Base-by-base conservation (phyloP, 2,113 vertebrate species). In the Plecotus auritus region DNA sequence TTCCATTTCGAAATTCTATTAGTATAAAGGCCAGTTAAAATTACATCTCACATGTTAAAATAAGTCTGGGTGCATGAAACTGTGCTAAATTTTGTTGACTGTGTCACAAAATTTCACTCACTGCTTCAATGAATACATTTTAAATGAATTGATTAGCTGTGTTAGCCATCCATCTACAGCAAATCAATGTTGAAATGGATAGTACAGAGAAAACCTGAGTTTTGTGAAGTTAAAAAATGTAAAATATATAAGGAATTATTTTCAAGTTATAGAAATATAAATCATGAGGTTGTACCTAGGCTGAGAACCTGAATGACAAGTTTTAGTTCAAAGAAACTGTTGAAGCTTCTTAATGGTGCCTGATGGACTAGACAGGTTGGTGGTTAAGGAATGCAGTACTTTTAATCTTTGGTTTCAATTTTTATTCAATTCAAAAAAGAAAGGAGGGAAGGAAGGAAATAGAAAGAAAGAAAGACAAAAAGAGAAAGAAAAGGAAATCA, bases 291-390 rank as follows among this genome's bases (percentile, higher is more conserved):
- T 0, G 67, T 86, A 51, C 74, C 35, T 93, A 70, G 66, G 90
- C 17, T 40, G 42, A 97, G 95, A 98, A 98, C 95, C 96, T 97
- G 95, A 94, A 94, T 54, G 85, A 64, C 95, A 95, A 95, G 95
- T 98, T 98, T 97, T 77, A 94, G 88, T 97, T 98, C 92, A 96
- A 97, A 97, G 97, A 96, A 98, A 98, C 89, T 90, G 94, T 94
- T 97, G 85, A 98, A 87, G 77, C 67, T 97, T 96, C 95, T 96
- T 96, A 98, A 97, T 96, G 96, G 97, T 97, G 78, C 96, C 95
- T 96, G 93, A 96, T 97, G 93, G 96, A 89, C 67, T 56, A 98
- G 96, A 96, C 67, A 85, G 92, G 88, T 51, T 97, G 88, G 90
- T 90, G 93, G 96, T 97, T 97, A 97, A 95, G 95, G 67, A 70